Evolutionary conservation across 2,888 invertebrate species (phyloP), one percentile per base, ranked within the genome.

Genomic region (Clistopyga incitator): DNA sequence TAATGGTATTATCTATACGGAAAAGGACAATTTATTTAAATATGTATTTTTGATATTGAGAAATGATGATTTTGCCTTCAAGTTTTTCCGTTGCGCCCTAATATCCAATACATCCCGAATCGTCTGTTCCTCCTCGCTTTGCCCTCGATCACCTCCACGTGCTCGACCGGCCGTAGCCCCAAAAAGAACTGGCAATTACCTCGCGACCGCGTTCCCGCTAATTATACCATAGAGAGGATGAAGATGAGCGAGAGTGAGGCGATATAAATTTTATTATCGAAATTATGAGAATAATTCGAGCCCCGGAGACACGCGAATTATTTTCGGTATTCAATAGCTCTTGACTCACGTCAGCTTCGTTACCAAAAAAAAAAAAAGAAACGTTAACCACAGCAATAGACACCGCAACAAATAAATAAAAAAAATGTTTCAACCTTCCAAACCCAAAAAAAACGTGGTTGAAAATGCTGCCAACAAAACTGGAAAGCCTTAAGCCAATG

Each of bases 211-310:
- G n/a, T 52, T 50, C 68, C 18, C 29, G 11, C 52, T 68, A 68
- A 68, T 68, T 50, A 52, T 52, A 68, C 34, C 68, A 29, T 13
- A n/a, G 18, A 10, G 68, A 29, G n/a, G 47, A 34, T n/a, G 13
- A 68, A 29, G 68, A 50, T 6, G 52, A 67, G 25, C 25, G 23
- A 29, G 67, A 67, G 13, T 18, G 50, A 52, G 47, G 10, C 18
- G 25, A 50, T 68, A 68, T 68, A 50, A 52, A 52, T 50, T 68
- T 52, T 50, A 68, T 68, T 68, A 20, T 68, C 34, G 34, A 18
- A 52, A 6, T 68, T n/a, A 18, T 18, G 20, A n/a, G 29, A 52
- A 34, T 34, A 34, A 52, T 61, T 61, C n/a, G 8, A 18, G 10
- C 18, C 18, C 34, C 29, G 18, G 34, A 29, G 34, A 61, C 6